A percentile compares a stretch with the other conserved stretches of the same genome.
phyloP scores from a whole-genome alignment of 1,140 invertebrate genomes.

The Acromyrmex heyeri region DNA sequence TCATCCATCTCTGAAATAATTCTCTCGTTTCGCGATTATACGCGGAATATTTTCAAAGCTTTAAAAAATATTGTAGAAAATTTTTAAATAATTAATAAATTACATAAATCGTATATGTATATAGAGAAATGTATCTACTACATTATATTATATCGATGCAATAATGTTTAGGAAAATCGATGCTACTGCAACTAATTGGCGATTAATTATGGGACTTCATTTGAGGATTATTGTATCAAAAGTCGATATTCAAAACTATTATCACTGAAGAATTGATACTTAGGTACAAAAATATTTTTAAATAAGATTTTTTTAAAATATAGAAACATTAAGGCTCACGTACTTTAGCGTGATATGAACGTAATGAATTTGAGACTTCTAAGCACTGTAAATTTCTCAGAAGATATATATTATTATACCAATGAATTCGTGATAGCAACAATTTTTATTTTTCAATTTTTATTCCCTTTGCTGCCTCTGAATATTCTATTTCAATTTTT shows the following conservation, averaged over 20 bases:
- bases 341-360: conserved; percentile 28
- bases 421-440: conserved; percentile 4
- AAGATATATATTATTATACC: not conserved
- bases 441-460: conserved; percentile 1
- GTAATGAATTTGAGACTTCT: conserved; percentile 6
- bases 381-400: conserved; percentile 20
- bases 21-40: not conserved
- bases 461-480: not conserved
- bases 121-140: not conserved
- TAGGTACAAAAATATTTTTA: conserved; percentile 41
- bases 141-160: conserved; percentile 3
- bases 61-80: not conserved
- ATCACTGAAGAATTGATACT: conserved; percentile 14
- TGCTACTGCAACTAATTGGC: not conserved
- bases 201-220: conserved; percentile 33
- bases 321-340: conserved; percentile 18
- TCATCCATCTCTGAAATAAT: conserved; percentile 8
- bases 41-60: not conserved
- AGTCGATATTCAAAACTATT: conserved; percentile 32
- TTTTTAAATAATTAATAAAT: not conserved
- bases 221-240: conserved; percentile 39
- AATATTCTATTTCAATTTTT: not conserved
- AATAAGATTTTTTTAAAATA: not conserved
- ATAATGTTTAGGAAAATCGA: conserved; percentile 58
- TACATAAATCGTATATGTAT: not conserved